phyloP scores from a whole-genome alignment of 2,113 vertebrate genomes.

The Mustela nigripes region DNA sequence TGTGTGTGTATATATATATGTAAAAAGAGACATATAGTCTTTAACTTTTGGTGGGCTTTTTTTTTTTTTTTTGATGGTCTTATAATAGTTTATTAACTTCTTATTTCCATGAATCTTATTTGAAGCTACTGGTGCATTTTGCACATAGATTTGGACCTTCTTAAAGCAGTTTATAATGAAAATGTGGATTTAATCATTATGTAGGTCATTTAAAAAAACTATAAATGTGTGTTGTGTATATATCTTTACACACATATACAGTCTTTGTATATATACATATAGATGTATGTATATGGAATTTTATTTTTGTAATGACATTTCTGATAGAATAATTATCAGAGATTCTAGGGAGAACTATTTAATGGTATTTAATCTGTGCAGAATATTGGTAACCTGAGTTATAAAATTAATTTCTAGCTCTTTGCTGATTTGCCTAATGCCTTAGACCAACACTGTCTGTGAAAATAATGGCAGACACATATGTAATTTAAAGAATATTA shows the following conservation, averaged over 20 bases:
- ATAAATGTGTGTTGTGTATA: background rate
- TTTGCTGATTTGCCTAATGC: constrained; percentile 36
- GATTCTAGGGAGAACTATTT: constrained; percentile 4
- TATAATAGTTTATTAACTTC: background rate
- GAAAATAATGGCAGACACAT: background rate
- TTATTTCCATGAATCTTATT: background rate
- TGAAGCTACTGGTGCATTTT: background rate
- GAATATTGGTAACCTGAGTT: constrained; percentile 17
- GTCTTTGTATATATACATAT: background rate
- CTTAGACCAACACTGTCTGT: background rate
- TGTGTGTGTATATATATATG: background rate
- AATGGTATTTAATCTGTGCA: background rate
- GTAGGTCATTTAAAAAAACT: constrained; percentile 10
- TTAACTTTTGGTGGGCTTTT: background rate
- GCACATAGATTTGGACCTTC: background rate
- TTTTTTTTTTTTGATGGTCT: background rate
- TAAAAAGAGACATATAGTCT: background rate
- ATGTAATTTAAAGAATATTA: background rate
- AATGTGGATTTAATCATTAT: background rate
- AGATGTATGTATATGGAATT: background rate
- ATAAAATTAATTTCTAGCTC: constrained; percentile 14
- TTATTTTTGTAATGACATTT: constrained; percentile 18
- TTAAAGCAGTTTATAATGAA: background rate
- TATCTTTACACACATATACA: background rate
- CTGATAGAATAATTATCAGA: background rate